Percentiles rank a stretch among this genome's conserved stretches.
These are phyloP conservation scores for Peromyscus melanophrys DNA, from an alignment of 2,797 vertebrate species.

Conservation along the genomic window DNA sequence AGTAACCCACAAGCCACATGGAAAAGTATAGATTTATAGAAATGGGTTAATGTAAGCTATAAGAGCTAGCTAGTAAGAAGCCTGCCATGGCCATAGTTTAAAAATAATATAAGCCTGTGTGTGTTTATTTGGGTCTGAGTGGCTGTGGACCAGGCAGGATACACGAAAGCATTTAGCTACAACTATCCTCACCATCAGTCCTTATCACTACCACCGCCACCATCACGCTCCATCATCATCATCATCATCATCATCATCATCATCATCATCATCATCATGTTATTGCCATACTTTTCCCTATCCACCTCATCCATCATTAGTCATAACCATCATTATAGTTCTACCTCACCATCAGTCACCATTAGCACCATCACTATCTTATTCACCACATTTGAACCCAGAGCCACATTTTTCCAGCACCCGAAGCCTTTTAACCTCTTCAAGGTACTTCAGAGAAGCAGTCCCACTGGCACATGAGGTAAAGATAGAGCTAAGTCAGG, in stretches of 20 bases:
- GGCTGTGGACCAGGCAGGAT: too few species aligned
- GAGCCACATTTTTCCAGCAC: background rate
- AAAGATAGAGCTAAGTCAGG: background rate
- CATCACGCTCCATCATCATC: background rate
- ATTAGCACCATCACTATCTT: background rate
- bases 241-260: background rate
- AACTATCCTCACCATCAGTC: background rate
- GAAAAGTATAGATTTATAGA: too few species aligned
- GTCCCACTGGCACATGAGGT: background rate
- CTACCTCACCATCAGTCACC: background rate
- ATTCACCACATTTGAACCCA: background rate
- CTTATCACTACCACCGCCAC: fast-evolving
- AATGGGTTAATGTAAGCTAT: too few species aligned
- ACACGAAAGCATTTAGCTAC: too few species aligned
- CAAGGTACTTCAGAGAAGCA: background rate
- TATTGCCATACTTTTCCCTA: background rate
- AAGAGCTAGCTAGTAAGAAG: too few species aligned
- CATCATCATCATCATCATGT: background rate
- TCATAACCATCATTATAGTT: background rate
- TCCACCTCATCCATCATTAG: background rate
- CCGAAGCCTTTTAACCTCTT: background rate
- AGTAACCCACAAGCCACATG: too few species aligned
- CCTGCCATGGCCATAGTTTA: too few species aligned
- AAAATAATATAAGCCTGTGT: too few species aligned
- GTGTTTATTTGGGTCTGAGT: too few species aligned